Conservation (phyloP, 2,113 vertebrate species). For the Nannobrachium achirus region DNA sequence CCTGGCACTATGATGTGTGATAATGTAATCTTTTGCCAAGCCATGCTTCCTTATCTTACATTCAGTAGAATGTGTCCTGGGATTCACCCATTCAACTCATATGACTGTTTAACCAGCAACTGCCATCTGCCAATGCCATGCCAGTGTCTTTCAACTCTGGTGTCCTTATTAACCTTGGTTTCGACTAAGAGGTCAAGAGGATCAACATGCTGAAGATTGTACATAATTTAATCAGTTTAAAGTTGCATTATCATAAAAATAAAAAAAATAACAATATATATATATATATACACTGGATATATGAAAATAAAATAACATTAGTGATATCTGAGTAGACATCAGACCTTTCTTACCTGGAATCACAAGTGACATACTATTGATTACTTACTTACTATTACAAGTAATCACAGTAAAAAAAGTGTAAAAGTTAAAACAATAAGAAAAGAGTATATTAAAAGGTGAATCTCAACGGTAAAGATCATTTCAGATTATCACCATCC, state of each 20-base stretch:
- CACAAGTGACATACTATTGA: not conserved
- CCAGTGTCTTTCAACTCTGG: not conserved
- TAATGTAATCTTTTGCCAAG: not conserved
- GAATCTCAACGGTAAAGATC: not conserved
- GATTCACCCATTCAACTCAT: not conserved
- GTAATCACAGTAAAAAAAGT: not conserved
- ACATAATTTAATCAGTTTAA: conserved; percentile 31
- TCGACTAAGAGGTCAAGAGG: not conserved
- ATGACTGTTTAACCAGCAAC: not conserved
- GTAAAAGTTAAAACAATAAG: not conserved
- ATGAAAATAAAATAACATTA: not conserved
- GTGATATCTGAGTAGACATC: not conserved
- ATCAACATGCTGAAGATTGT: not conserved
- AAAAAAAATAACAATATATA: no score
- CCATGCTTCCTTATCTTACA: not conserved
- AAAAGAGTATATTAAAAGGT: not conserved
- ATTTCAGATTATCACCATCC: not conserved
- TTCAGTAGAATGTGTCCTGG: not conserved
- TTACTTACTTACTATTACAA: not conserved
- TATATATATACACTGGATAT: conserved; percentile 8
- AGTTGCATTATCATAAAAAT: not conserved
- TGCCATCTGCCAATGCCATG: no score
- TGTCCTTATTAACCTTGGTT: not conserved
- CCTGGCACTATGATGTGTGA: not conserved
- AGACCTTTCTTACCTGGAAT: not conserved